Conservation (phyloP, 2,113 vertebrate genomes). For the Sorex fumeus region DNA sequence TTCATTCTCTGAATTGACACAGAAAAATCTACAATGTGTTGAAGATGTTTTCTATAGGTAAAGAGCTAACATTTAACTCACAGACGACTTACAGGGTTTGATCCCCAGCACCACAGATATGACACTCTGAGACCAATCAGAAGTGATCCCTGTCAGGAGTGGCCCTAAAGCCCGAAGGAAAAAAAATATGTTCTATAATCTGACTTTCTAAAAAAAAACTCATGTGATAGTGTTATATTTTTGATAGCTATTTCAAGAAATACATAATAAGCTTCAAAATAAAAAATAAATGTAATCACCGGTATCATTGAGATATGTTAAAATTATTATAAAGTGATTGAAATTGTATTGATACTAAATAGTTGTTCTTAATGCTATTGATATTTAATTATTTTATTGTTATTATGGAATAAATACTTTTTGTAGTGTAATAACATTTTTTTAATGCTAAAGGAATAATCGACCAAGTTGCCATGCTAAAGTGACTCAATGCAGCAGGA, state of each 20-base stretch:
- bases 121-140: no score
- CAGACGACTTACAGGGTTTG: no score
- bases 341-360: background rate
- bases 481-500: background rate
- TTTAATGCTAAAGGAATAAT: constrained; percentile 7
- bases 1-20: background rate
- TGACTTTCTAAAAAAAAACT: background rate
- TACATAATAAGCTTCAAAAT: background rate
- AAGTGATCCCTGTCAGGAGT: no score
- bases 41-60: background rate
- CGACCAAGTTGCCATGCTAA: background rate
- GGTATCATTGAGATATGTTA: background rate
- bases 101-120: no score
- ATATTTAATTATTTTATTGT: constrained; percentile 6
- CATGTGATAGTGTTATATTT: background rate
- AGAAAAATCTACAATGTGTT: background rate
- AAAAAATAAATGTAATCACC: background rate
- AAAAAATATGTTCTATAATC: background rate
- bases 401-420: background rate
- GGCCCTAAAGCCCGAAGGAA: no score
- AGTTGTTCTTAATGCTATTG: background rate
- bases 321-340: background rate
- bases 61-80: no score
- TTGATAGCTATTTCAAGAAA: no score
- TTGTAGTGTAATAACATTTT: background rate